Percentiles rank a stretch among this genome's conserved stretches.
phyloP scores from a whole-genome alignment of 2,113 vertebrate species.

The Scytalopus superciliaris region DNA sequence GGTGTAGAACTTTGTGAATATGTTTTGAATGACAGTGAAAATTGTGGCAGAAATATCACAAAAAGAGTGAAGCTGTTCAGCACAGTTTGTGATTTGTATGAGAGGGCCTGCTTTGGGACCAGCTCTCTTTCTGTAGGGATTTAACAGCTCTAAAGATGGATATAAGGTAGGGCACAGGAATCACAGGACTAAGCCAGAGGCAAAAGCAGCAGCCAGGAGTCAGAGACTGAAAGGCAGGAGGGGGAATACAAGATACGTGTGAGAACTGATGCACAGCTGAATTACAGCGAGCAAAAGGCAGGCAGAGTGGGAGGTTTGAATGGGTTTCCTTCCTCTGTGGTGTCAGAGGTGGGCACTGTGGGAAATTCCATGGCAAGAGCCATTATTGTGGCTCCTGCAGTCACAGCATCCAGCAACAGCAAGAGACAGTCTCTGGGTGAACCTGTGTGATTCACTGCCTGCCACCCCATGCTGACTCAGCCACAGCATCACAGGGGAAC shows the following conservation, averaged over 20 bases:
- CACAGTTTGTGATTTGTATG: not conserved
- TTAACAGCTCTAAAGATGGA: not conserved
- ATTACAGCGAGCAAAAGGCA: not conserved
- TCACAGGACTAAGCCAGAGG: not conserved
- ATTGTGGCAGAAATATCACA: not conserved
- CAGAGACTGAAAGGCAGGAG: not conserved
- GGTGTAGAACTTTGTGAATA: not conserved
- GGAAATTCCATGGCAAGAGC: not conserved
- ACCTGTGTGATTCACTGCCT: not conserved
- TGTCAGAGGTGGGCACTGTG: not conserved
- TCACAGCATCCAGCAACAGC: not conserved
- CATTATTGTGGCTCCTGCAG: not conserved
- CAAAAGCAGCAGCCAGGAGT: not conserved
- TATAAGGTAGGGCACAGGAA: not conserved
- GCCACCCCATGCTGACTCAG: not conserved
- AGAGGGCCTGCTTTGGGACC: not conserved
- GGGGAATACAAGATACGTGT: not conserved
- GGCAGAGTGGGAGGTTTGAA: not conserved
- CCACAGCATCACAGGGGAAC: accelerated
- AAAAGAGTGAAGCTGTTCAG: not conserved
- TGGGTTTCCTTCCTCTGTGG: not conserved
- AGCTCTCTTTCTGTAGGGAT: not conserved
- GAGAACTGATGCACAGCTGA: not conserved
- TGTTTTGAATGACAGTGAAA: not conserved
- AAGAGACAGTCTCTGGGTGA: not conserved